A percentile compares a stretch with the other conserved stretches of the same genome.
Conservation (phyloP, 2,888 invertebrate species). For the Brachypterus glaber region DNA sequence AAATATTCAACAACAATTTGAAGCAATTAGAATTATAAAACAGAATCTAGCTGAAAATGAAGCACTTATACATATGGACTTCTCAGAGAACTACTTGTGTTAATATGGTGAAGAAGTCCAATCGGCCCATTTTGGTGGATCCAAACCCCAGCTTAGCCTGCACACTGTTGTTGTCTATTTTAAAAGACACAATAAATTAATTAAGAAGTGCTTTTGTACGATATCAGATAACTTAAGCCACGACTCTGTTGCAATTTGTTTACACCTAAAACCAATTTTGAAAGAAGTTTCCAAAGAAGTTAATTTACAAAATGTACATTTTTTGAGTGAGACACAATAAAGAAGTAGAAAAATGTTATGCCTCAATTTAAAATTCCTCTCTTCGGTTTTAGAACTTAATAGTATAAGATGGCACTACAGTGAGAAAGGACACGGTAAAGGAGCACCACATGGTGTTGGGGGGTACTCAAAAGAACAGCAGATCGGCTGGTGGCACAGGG, state of each 20-base stretch:
- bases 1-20: neutral
- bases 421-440: too few species aligned
- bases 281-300: neutral
- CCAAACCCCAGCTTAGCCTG: neutral
- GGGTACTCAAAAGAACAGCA: neutral
- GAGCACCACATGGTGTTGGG: too few species aligned
- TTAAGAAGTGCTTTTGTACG: neutral
- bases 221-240: neutral
- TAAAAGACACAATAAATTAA: neutral
- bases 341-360: neutral
- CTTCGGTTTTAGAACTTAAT: neutral
- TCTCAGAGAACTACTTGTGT: neutral
- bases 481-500: too few species aligned
- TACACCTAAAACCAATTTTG: slow-evolving; percentile 1
- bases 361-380: neutral
- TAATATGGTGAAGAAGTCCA: neutral
- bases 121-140: neutral
- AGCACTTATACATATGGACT: slow-evolving; percentile 1
- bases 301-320: neutral
- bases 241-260: neutral
- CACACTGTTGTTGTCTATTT: neutral
- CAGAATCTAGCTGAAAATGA: neutral
- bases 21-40: neutral
- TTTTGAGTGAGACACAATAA: neutral
- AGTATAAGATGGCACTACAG: slow-evolving; percentile 1